phyloP scores from a whole-genome alignment of 2,797 vertebrate species.

The Manis crassicaudata region DNA sequence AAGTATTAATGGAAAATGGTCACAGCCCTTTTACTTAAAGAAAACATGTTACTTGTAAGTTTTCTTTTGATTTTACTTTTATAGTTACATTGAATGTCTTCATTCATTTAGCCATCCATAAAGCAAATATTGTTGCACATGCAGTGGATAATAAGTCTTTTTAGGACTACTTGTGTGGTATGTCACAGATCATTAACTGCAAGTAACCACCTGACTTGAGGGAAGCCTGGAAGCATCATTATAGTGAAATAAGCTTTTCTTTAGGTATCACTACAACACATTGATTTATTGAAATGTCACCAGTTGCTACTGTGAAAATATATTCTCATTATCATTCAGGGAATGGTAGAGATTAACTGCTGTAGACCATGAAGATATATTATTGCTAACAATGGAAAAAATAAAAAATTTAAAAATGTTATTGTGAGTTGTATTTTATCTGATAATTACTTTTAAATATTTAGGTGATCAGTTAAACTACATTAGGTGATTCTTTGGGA shows the following conservation, averaged over 20 bases:
- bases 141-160: slow-evolving; percentile 97
- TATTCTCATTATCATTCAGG: slow-evolving; percentile 84
- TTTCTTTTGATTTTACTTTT: slow-evolving; percentile 94
- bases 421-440: slow-evolving; percentile 66
- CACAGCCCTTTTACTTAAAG: slow-evolving; percentile 89
- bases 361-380: slow-evolving; percentile 66
- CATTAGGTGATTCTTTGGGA: slow-evolving; percentile 37
- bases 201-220: slow-evolving; percentile 94
- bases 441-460: slow-evolving; percentile 64
- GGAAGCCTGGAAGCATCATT: slow-evolving; percentile 96
- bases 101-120: slow-evolving; percentile 98
- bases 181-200: slow-evolving; percentile 97
- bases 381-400: slow-evolving; percentile 74
- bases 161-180: slow-evolving; percentile 99
- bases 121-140: slow-evolving; percentile 99
- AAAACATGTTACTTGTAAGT: slow-evolving; percentile 92
- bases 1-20: slow-evolving; percentile 93
- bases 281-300: slow-evolving; percentile 94
- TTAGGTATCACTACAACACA: slow-evolving; percentile 91
- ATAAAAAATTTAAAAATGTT: slow-evolving; percentile 51
- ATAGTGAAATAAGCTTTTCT: slow-evolving; percentile 94
- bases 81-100: slow-evolving; percentile 97
- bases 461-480: slow-evolving; percentile 36
- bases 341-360: slow-evolving; percentile 82
- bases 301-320: slow-evolving; percentile 86